phyloP scores from a whole-genome alignment of 2,113 vertebrate genomes.

The Vulpes lagopus region DNA sequence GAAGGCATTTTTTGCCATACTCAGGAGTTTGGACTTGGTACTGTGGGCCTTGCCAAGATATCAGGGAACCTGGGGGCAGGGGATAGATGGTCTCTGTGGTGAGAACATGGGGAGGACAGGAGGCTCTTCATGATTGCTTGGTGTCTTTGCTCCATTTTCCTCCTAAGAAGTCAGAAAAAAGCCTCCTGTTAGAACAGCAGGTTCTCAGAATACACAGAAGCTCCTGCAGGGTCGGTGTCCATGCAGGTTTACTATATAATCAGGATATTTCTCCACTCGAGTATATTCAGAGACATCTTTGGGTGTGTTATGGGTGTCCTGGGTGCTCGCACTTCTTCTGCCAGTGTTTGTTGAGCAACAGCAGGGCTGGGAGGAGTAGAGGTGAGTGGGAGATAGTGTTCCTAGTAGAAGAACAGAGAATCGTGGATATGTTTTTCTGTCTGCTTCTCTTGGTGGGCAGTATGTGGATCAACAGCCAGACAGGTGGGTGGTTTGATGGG shows the following conservation, averaged over 20 bases:
- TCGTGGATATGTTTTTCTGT: neutral
- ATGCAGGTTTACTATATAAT: neutral
- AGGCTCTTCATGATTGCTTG: neutral
- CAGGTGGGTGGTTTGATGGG: neutral
- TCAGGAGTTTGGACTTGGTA: conserved; percentile 3
- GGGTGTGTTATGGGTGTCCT: neutral
- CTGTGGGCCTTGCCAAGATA: neutral
- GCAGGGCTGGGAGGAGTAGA: neutral
- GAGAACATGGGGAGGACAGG: neutral
- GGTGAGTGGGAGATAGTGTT: neutral
- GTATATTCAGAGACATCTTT: neutral
- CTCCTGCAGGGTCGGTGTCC: neutral
- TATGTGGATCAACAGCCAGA: neutral
- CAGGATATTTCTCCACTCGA: neutral
- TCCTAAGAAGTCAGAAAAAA: conserved; percentile 10
- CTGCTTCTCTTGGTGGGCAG: neutral
- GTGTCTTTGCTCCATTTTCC: neutral
- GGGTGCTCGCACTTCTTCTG: neutral
- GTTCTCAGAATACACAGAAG: neutral
- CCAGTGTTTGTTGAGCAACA: neutral
- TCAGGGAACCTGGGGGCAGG: neutral
- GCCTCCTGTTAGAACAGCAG: neutral
- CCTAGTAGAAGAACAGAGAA: neutral
- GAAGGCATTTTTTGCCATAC: neutral
- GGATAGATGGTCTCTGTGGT: neutral